Percentiles rank a stretch among this genome's conserved stretches.
These are phyloP conservation scores for Porites cylindrica DNA, from an alignment of 92 coral and sea anemone species.

Conservation along the genomic window DNA sequence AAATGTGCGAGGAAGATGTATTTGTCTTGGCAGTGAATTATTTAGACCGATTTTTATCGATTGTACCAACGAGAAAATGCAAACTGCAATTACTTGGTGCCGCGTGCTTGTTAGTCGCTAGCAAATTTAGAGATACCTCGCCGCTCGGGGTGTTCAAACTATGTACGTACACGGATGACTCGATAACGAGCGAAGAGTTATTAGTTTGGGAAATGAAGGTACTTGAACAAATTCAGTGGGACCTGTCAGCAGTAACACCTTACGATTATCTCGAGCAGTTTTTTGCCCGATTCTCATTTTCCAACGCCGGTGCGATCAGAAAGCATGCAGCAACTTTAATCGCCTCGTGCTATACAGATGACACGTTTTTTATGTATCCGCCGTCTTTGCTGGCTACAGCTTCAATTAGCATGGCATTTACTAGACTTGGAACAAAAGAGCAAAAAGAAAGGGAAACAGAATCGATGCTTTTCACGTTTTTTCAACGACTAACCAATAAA, in stretches of 20 bases:
- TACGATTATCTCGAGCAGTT: slow-evolving; percentile 96
- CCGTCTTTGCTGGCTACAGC: slow-evolving; percentile 97
- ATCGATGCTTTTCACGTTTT: slow-evolving; percentile 60
- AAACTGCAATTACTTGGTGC: slow-evolving; percentile 95
- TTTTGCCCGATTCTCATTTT: slow-evolving; percentile 82
- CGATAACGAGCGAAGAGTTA: slow-evolving; percentile 91
- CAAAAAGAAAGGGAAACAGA: slow-evolving; percentile 72
- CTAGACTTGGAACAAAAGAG: slow-evolving; percentile 81
- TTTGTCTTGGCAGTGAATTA: slow-evolving; percentile 97
- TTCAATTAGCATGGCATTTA: slow-evolving; percentile 92
- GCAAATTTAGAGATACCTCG: slow-evolving; percentile 91
- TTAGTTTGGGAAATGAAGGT: slow-evolving; percentile 97
- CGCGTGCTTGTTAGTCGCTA: slow-evolving; percentile 97
- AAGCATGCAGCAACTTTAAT: slow-evolving; percentile 99
- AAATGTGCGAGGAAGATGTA: slow-evolving; percentile 96
- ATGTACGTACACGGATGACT: slow-evolving; percentile 95
- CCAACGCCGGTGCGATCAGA: slow-evolving; percentile 75
- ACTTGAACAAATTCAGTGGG: slow-evolving; percentile 97
- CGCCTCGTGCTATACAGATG: slow-evolving; percentile 95
- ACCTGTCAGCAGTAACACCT: slow-evolving; percentile 94
- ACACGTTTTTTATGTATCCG: slow-evolving; percentile 86
- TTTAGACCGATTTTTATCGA: slow-evolving; percentile 94
- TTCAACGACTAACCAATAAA: slow-evolving; percentile 84
- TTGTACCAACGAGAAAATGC: slow-evolving; percentile 83
- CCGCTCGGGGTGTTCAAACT: slow-evolving; percentile 96